Evolutionary conservation across 2,113 vertebrate genomes (phyloP).

Genomic region (Sitta europaea): DNA sequence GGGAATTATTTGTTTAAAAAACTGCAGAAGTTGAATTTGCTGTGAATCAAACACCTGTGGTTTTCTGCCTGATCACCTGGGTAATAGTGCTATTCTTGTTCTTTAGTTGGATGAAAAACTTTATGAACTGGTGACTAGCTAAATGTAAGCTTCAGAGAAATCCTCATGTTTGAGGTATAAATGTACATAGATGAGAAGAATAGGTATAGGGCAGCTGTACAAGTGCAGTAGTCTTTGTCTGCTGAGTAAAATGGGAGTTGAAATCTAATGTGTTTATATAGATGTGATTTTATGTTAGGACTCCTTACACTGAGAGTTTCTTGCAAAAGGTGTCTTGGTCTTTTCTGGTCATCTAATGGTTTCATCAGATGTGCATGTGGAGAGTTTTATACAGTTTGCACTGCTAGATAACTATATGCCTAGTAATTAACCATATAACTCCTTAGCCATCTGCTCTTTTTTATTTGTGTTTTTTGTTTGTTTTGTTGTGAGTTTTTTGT

Average conservation of each 20-base stretch:
- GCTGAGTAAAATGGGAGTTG: background rate
- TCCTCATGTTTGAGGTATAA: background rate
- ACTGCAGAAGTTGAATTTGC: background rate
- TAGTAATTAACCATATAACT: background rate
- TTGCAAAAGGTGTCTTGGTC: background rate
- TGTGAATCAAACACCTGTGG: background rate
- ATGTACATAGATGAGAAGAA: background rate
- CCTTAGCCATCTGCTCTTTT: background rate
- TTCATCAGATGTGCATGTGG: background rate
- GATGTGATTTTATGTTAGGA: background rate
- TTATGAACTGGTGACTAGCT: background rate
- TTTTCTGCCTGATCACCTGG: background rate
- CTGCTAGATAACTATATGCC: background rate
- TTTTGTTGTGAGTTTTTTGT: background rate
- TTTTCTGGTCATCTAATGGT: background rate
- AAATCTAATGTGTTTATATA: background rate
- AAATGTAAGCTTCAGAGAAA: background rate
- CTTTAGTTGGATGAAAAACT: background rate
- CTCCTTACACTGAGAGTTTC: background rate
- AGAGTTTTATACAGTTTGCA: background rate
- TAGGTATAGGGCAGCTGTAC: background rate
- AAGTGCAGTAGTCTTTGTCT: background rate
- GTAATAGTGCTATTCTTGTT: background rate
- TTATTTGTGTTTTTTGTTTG: background rate
- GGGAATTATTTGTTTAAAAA: background rate